Percentiles rank a stretch among this genome's conserved stretches.
These are phyloP conservation scores for Coenobita brevimanus DNA, from an alignment of 1,140 invertebrate species.

Conservation along the genomic window DNA sequence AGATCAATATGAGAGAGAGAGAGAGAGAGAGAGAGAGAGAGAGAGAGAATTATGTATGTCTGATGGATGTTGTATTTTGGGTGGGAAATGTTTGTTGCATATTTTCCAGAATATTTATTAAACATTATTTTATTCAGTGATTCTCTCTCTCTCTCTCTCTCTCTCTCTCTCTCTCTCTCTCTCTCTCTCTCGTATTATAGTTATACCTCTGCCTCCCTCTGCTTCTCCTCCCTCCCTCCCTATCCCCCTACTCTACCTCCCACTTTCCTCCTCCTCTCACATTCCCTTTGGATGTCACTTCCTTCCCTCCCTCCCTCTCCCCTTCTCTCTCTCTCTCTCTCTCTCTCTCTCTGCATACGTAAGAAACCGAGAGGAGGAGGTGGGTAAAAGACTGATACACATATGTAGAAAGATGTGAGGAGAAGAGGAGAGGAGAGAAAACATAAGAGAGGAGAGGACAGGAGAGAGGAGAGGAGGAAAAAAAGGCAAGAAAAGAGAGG, in stretches of 20 bases:
- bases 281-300: background rate
- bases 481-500: too few relatives aligned
- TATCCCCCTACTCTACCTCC: background rate
- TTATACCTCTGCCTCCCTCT: background rate
- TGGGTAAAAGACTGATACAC: too few relatives aligned
- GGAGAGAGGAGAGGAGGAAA: too few relatives aligned
- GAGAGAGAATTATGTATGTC: background rate
- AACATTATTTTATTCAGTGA: background rate
- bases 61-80: too few relatives aligned
- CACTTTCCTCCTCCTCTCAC: background rate
- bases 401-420: too few relatives aligned
- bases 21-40: background rate
- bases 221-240: background rate
- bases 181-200: background rate
- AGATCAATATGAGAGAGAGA: background rate
- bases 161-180: slow-evolving; percentile 5
- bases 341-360: too few relatives aligned
- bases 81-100: too few relatives aligned
- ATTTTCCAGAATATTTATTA: too few relatives aligned
- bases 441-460: background rate
- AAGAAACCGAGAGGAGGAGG: too few relatives aligned
- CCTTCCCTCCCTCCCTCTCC: background rate
- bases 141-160: slow-evolving; percentile 17
- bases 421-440: too few relatives aligned
- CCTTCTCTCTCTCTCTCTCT: background rate